A percentile compares a stretch with the other conserved stretches of the same genome.
phyloP scores from a whole-genome alignment of 2,797 vertebrate species.

The Rhynchotus rufescens region DNA sequence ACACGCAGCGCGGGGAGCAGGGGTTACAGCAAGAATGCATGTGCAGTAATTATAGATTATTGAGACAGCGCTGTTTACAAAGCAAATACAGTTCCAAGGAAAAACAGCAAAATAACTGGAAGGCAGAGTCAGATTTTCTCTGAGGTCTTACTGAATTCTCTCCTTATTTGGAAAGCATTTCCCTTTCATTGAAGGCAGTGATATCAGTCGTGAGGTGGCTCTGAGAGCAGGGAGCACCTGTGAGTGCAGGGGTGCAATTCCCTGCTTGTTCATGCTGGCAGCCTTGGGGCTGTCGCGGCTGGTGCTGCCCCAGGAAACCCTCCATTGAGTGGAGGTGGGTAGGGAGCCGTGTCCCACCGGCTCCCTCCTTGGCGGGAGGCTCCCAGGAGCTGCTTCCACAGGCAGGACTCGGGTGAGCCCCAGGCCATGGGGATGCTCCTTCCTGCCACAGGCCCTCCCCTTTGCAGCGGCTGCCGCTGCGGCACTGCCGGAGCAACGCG shows the following conservation, averaged over 20 bases:
- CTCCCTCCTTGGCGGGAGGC: background rate
- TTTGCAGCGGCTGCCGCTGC: accelerated
- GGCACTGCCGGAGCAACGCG: background rate
- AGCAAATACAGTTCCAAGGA: background rate
- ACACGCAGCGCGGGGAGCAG: background rate
- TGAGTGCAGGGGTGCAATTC: background rate
- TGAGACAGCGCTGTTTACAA: background rate
- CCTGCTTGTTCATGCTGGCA: background rate
- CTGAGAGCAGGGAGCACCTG: background rate
- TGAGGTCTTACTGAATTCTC: background rate
- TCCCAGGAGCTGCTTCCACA: background rate
- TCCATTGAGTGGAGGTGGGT: background rate
- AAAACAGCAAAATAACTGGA: background rate
- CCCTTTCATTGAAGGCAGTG: background rate
- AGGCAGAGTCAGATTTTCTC: background rate
- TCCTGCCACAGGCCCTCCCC: accelerated
- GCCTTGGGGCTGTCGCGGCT: background rate
- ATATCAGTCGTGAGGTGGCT: background rate
- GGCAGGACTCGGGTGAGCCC: background rate
- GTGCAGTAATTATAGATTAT: constrained; percentile 10
- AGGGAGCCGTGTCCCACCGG: background rate
- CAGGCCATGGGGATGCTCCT: background rate
- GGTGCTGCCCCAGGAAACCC: background rate
- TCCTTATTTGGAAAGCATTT: background rate
- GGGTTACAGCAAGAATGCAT: background rate